Evolutionary conservation across 1,140 invertebrate species (phyloP).

Genomic region (Luehdorfia chinensis): DNA sequence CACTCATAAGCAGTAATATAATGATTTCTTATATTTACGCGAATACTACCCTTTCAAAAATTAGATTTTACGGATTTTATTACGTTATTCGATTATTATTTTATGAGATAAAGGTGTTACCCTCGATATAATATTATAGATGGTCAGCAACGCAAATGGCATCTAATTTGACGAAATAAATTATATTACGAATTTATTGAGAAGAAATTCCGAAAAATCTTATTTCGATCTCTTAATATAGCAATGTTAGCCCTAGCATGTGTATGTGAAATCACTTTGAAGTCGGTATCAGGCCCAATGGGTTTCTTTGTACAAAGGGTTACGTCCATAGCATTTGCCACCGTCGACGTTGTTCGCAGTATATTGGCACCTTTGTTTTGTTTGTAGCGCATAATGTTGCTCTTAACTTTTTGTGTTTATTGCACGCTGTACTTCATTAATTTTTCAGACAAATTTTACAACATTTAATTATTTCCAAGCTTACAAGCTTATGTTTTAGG

Average conservation of each 20-base stretch:
- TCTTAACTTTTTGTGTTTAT: constrained; percentile 10
- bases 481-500: no score
- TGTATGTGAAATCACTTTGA: constrained; percentile 42
- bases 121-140: no score
- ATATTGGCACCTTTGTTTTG: constrained; percentile 28
- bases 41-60: no score
- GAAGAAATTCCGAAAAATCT: no score
- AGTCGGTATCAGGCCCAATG: constrained; percentile 35
- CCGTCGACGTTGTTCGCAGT: constrained; percentile 15
- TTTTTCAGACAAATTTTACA: neutral
- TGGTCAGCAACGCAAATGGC: no score
- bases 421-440: neutral
- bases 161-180: no score
- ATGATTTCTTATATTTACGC: no score
- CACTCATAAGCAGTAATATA: no score
- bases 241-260: constrained; percentile 1
- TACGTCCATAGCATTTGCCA: constrained; percentile 32
- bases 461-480: neutral
- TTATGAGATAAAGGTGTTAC: no score
- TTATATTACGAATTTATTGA: no score
- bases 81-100: no score
- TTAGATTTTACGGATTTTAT: no score
- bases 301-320: constrained; percentile 55
- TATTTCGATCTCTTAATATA: constrained; percentile 14
- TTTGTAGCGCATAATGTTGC: constrained; percentile 17